Conservation (phyloP, 2,113 vertebrate genomes). For the Semnornis frantzii region DNA sequence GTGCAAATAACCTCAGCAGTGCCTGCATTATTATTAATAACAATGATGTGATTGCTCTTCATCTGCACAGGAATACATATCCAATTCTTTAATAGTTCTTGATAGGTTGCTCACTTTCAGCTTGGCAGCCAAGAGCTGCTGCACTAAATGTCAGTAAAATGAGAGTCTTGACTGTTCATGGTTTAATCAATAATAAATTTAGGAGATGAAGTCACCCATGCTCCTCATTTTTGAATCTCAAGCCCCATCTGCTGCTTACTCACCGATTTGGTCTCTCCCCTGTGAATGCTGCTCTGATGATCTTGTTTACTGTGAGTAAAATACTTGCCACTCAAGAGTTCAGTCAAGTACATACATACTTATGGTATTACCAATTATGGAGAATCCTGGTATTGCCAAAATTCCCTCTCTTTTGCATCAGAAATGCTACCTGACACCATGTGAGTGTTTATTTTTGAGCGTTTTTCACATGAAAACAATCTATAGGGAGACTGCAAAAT, state of each 20-base stretch:
- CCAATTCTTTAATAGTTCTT: slow-evolving; percentile 53
- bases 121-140: slow-evolving; percentile 60
- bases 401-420: slow-evolving; percentile 10
- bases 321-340: slow-evolving; percentile 54
- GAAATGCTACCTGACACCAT: slow-evolving; percentile 1
- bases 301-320: slow-evolving; percentile 52
- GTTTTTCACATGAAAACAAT: neutral
- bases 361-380: slow-evolving; percentile 12
- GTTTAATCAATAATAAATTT: slow-evolving; percentile 77
- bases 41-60: neutral
- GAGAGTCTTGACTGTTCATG: slow-evolving; percentile 54
- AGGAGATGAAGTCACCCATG: slow-evolving; percentile 42
- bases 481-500: neutral
- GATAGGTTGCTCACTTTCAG: slow-evolving; percentile 34
- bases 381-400: slow-evolving; percentile 39
- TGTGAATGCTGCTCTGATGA: slow-evolving; percentile 52
- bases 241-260: slow-evolving; percentile 78
- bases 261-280: slow-evolving; percentile 62
- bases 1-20: slow-evolving; percentile 27
- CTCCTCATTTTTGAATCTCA: slow-evolving; percentile 73
- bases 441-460: neutral
- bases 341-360: slow-evolving; percentile 54
- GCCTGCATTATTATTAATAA: slow-evolving; percentile 44
- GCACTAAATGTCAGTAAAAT: slow-evolving; percentile 69
- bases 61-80: slow-evolving; percentile 30